A percentile compares a stretch with the other conserved stretches of the same genome.
Evolutionary conservation across 1,140 invertebrate species (phyloP).

Genomic region (Drosophila grimshawi): DNA sequence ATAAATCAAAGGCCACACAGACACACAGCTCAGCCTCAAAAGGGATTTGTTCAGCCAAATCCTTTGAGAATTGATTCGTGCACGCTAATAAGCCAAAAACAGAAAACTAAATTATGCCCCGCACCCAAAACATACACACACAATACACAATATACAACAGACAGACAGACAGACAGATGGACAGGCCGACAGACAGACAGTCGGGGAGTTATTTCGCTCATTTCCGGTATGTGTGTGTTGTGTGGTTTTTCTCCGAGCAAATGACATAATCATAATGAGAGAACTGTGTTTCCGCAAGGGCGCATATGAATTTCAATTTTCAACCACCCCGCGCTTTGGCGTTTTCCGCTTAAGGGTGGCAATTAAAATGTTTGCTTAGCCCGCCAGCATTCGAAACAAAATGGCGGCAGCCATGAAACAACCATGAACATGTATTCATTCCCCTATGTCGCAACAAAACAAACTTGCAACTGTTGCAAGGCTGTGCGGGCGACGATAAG

Average conservation of each 20-base stretch:
- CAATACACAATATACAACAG: conserved; percentile 13
- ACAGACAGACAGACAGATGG: background rate
- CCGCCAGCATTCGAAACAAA: conserved; percentile 42
- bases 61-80: conserved; percentile 83
- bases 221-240: conserved; percentile 24
- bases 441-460: background rate
- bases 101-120: conserved; percentile 73
- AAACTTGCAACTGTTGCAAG: conserved; percentile 31
- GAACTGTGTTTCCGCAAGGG: background rate
- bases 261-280: conserved; percentile 78
- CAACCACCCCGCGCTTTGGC: conserved; percentile 33
- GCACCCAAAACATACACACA: conserved; percentile 17
- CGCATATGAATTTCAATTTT: conserved; percentile 65
- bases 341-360: conserved; percentile 57
- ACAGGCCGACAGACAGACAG: no score
- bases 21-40: conserved; percentile 29
- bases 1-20: conserved; percentile 68
- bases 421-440: conserved; percentile 9
- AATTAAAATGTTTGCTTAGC: conserved; percentile 76
- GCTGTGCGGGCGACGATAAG: conserved; percentile 42
- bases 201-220: conserved; percentile 44
- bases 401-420: conserved; percentile 50
- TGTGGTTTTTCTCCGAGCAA: conserved; percentile 60
- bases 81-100: conserved; percentile 79
- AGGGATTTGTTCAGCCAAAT: conserved; percentile 75